These are phyloP conservation scores for Eulemur macaco DNA, from an alignment of 2,113 vertebrate genomes.

Conservation along the genomic window DNA sequence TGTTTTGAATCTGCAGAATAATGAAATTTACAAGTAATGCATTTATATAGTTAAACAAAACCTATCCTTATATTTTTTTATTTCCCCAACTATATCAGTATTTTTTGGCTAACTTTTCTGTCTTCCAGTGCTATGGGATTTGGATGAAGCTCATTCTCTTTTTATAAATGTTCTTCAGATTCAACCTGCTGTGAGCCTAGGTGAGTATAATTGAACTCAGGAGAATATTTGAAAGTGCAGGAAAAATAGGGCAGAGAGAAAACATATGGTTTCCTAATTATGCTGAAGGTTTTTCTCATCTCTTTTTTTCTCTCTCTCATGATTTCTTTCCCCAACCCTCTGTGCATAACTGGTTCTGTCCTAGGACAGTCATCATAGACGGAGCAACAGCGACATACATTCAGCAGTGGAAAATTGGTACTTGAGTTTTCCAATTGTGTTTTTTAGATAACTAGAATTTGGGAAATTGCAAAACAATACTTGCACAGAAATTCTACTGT, in stretches of 20 bases:
- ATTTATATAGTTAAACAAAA: background rate
- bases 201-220: conserved; percentile 73
- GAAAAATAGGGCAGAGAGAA: conserved; percentile 63
- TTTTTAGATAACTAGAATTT: background rate
- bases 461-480: background rate
- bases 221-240: conserved; percentile 66
- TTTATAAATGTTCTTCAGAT: conserved; percentile 62
- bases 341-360: background rate
- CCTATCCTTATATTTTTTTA: background rate
- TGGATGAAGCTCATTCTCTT: conserved; percentile 14
- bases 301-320: background rate
- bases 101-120: background rate
- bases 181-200: conserved; percentile 51
- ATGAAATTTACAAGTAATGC: background rate
- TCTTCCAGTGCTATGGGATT: background rate
- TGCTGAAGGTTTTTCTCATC: background rate
- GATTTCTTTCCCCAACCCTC: background rate
- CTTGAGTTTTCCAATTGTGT: background rate
- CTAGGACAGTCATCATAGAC: background rate
- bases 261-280: conserved; percentile 68
- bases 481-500: background rate
- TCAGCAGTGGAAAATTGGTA: background rate
- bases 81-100: background rate
- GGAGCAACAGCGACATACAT: background rate
- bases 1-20: background rate